These are phyloP conservation scores for Pedetes capensis DNA, from an alignment of 2,113 vertebrate genomes.

Conservation along the genomic window DNA sequence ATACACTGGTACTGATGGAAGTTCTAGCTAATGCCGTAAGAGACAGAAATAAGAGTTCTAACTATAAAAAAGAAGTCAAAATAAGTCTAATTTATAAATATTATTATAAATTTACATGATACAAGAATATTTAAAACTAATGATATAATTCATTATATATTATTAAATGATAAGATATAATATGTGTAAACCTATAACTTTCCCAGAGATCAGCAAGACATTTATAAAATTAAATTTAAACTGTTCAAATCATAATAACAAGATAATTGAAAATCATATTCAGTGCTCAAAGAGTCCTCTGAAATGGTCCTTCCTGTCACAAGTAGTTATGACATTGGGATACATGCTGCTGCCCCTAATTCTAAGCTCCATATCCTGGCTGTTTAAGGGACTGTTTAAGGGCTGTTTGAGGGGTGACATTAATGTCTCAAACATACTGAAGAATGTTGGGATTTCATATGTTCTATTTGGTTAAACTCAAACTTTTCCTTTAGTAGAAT, in stretches of 20 bases:
- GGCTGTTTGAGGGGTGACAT: neutral
- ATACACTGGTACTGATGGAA: neutral
- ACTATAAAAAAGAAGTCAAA: constrained; percentile 9
- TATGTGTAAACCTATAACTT: neutral
- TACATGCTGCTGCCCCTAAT: neutral
- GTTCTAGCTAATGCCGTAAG: neutral
- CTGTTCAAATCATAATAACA: neutral
- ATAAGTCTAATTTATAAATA: constrained; percentile 13
- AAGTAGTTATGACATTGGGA: neutral
- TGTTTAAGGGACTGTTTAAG: neutral
- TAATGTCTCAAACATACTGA: neutral
- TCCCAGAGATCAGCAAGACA: neutral
- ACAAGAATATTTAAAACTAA: constrained; percentile 36
- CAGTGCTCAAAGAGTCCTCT: neutral
- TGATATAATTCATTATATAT: neutral
- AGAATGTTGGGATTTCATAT: neutral
- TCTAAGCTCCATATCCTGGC: neutral
- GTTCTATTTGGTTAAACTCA: constrained; percentile 16
- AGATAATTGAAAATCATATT: neutral
- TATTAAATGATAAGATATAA: constrained; percentile 19
- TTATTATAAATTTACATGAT: neutral
- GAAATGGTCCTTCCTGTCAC: neutral
- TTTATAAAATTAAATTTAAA: constrained; percentile 51
- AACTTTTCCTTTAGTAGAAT: neutral
- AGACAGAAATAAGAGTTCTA: constrained; percentile 9